A percentile compares a stretch with the other conserved stretches of the same genome.
These are phyloP conservation scores for Lepidonotus clava DNA, from an alignment of 2,888 invertebrate genomes.

Conservation along the genomic window DNA sequence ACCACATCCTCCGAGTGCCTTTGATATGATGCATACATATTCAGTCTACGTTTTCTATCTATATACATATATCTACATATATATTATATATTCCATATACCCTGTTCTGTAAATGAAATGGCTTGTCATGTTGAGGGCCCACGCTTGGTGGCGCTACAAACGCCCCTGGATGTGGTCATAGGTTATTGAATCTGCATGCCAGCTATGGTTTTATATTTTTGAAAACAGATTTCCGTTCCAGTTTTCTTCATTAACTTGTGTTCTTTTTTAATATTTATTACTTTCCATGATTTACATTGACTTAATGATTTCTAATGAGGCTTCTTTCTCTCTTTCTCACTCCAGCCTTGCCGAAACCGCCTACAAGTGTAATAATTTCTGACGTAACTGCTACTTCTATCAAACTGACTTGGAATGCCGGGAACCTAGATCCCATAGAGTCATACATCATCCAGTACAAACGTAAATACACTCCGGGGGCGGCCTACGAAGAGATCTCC, in stretches of 20 bases:
- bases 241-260: background rate
- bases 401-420: constrained; percentile 91
- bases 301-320: constrained; percentile 50
- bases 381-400: constrained; percentile 97
- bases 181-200: constrained; percentile 47
- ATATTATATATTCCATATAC: constrained; percentile 20
- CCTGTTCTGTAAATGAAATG: background rate
- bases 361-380: constrained; percentile 92
- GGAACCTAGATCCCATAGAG: constrained; percentile 86
- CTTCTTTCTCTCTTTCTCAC: constrained; percentile 61
- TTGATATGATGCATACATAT: constrained; percentile 46
- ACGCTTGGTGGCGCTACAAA: constrained; percentile 35
- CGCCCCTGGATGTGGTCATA: constrained; percentile 49
- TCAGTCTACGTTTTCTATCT: constrained; percentile 19
- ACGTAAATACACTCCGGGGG: constrained; percentile 88
- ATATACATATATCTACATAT: constrained; percentile 8
- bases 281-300: background rate
- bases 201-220: constrained; percentile 37
- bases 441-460: constrained; percentile 98
- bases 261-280: constrained; percentile 3
- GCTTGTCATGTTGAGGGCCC: background rate
- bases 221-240: constrained; percentile 1
- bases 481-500: constrained; percentile 90
- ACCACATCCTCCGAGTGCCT: constrained; percentile 46
- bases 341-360: constrained; percentile 93